Evolutionary conservation across 1,140 invertebrate species (phyloP), one percentile per base, ranked within the genome.

Genomic region (Drosophila punjabiensis): DNA sequence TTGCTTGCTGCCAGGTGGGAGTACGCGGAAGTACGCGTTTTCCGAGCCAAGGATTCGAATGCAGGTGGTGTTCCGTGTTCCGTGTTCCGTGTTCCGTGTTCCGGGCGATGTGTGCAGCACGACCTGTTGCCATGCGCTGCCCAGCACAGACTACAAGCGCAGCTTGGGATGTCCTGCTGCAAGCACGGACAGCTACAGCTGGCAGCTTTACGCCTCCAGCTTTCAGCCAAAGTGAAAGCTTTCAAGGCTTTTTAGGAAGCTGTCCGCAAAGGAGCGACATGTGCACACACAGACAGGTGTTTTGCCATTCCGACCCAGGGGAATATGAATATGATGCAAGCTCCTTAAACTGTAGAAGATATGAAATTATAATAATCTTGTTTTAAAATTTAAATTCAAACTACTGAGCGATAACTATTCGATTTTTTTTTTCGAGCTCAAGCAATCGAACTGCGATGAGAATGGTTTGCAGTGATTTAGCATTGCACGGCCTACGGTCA

Each of bases 71-170:
- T 24, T 24, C 24, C 24, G 24, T 24, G 24, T 24, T 24, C 24
- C n/a, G n/a, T n/a, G n/a, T n/a, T n/a, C n/a, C n/a, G n/a, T n/a
- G n/a, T n/a, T n/a, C n/a, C n/a, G n/a, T 33, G 66, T 8, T 70
- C 71, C 50, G 43, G 65, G 43, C 73, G 18, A 32, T 61, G 48
- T 61, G 18, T 48, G 71, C 58, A 24, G 58, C 73, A 64, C 39
- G 75, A 77, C 75, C 75, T 77, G 75, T 77, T 77, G 75, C 75
- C 71, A 50, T 77, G 75, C 75, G 73, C 75, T 73, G 45, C 68
- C 70, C 55, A 73, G 68, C 70, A 60, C 16, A n/a, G 69, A 74
- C 55, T 74, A 35, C 30, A 13, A 33, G 28, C 37, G 37, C 24
- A n/a, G 41, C n/a, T 11, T 47, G 33, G 20, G 58, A 24, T 20